Evolutionary conservation across 1,140 invertebrate genomes (phyloP).

Genomic region (Chironomus striatipennis): DNA sequence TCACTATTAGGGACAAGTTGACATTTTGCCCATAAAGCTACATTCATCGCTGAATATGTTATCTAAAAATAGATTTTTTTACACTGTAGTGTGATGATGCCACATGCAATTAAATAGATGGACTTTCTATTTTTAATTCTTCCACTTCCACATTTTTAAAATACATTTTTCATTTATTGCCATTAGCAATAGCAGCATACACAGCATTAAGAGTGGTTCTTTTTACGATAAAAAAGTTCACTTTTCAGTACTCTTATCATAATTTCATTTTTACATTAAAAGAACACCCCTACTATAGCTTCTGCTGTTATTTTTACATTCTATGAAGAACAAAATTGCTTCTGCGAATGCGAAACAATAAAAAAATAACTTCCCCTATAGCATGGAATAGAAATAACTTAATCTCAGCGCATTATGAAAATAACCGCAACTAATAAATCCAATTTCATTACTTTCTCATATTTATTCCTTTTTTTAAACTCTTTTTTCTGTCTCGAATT

Average conservation of each 20-base stretch:
- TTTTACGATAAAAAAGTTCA: not conserved
- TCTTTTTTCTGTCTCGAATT: no score
- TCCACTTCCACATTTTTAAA: not conserved
- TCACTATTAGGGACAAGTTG: no score
- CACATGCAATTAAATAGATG: conserved; percentile 22
- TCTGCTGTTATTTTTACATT: not conserved
- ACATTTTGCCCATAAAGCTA: no score
- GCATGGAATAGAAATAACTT: not conserved
- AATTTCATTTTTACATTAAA: not conserved
- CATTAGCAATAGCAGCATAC: not conserved
- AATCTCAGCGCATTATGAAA: conserved; percentile 13
- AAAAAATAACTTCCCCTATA: not conserved
- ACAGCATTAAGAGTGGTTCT: not conserved
- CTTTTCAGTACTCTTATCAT: not conserved
- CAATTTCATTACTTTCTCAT: not conserved
- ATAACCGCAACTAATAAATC: conserved; percentile 22
- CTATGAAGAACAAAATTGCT: not conserved
- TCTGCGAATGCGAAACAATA: not conserved
- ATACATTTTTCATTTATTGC: not conserved
- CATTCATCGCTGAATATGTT: no score
- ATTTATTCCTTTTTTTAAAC: no score
- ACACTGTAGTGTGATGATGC: not conserved
- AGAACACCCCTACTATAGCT: not conserved
- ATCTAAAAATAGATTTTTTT: not conserved
- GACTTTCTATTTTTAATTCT: conserved; percentile 1